Evolutionary conservation across 1,140 invertebrate genomes (phyloP).

Genomic region (Scaptodrosophila lebanonensis): DNA sequence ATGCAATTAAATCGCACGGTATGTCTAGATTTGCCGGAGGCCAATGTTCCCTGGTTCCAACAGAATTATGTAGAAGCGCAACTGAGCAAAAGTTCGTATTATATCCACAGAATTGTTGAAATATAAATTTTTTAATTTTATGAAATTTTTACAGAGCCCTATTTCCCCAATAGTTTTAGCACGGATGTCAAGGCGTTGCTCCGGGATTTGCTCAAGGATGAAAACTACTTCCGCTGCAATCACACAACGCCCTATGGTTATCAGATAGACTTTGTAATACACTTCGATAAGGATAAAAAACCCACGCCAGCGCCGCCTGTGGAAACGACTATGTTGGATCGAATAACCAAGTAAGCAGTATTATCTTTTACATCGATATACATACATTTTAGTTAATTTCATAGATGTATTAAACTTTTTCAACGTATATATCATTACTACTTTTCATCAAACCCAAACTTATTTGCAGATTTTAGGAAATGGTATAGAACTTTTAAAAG

Average conservation of each 20-base stretch:
- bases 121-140: neutral
- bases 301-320: slow-evolving; percentile 43
- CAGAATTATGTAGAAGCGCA: slow-evolving; percentile 80
- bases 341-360: slow-evolving; percentile 60
- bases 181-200: slow-evolving; percentile 49
- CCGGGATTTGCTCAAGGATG: slow-evolving; percentile 45
- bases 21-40: slow-evolving; percentile 81
- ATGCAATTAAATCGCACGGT: slow-evolving; percentile 82
- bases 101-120: too few relatives aligned
- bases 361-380: too few relatives aligned
- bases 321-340: slow-evolving; percentile 61
- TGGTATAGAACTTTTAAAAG: too few relatives aligned
- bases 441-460: too few relatives aligned
- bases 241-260: slow-evolving; percentile 75
- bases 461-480: too few relatives aligned
- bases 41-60: slow-evolving; percentile 83
- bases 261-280: slow-evolving; percentile 75
- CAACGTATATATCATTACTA: too few relatives aligned
- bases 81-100: slow-evolving; percentile 59
- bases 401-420: too few relatives aligned
- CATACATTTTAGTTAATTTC: too few relatives aligned
- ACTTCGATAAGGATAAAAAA: slow-evolving; percentile 60
- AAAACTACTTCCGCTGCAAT: slow-evolving; percentile 63
- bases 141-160: slow-evolving; percentile 33
- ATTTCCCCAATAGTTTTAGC: slow-evolving; percentile 30